Evolutionary conservation across 2,797 vertebrate genomes (phyloP).

Genomic region (Odontamblyopus lacepedii): DNA sequence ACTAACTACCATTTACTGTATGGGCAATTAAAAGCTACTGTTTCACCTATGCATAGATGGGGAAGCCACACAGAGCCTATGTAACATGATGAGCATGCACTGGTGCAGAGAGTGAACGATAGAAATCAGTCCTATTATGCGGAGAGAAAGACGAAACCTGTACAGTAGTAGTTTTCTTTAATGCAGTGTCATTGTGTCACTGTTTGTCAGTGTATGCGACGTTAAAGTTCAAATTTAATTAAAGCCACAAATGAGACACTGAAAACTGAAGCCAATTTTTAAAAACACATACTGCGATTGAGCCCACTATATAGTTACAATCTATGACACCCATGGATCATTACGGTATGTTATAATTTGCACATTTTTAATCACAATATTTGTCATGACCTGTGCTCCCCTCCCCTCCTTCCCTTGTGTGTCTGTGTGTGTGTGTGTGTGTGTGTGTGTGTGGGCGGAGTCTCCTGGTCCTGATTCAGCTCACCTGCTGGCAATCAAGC

Average conservation of each 20-base stretch:
- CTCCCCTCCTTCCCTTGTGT: too few species aligned
- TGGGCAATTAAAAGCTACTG: conserved; percentile 8
- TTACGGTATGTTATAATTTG: too few species aligned
- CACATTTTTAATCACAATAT: too few species aligned
- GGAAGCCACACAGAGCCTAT: neutral
- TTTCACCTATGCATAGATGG: neutral
- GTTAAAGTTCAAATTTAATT: neutral
- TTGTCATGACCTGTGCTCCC: too few species aligned
- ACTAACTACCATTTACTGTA: neutral
- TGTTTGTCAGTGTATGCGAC: neutral
- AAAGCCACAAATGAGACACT: neutral
- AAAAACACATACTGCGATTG: too few species aligned
- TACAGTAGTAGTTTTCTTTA: neutral
- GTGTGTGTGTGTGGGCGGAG: too few species aligned
- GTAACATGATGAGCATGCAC: neutral
- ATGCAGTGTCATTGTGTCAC: neutral
- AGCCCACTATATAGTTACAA: too few species aligned
- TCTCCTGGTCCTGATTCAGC: too few species aligned
- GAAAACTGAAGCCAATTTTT: neutral
- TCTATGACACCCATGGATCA: too few species aligned
- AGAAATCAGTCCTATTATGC: neutral
- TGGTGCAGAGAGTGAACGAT: neutral
- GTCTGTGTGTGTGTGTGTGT: too few species aligned
- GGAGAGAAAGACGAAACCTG: neutral
- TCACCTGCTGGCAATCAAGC: too few species aligned